These are phyloP conservation scores for Benitochromis conjunctus DNA, from an alignment of 2,113 vertebrate species.

Conservation along the genomic window DNA sequence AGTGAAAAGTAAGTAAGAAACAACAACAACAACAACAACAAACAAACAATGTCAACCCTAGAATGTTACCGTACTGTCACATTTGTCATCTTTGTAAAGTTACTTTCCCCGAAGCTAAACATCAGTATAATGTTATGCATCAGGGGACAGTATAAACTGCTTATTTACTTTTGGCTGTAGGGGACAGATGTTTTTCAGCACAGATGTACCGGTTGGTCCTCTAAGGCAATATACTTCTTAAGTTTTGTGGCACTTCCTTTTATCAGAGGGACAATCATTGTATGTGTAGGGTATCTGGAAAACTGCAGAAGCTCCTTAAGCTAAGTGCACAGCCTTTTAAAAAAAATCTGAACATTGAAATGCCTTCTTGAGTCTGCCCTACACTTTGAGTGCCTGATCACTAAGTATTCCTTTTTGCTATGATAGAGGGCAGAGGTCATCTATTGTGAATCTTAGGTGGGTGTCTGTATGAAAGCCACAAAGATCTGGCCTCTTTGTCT, in stretches of 20 bases:
- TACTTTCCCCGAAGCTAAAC: slow-evolving; percentile 11
- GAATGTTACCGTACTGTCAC: slow-evolving; percentile 6
- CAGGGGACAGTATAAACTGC: neutral
- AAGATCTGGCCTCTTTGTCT: neutral
- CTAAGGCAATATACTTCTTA: neutral
- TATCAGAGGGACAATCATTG: neutral
- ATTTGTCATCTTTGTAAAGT: slow-evolving; percentile 21
- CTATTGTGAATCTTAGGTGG: neutral
- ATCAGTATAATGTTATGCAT: slow-evolving; percentile 15
- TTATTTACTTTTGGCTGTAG: slow-evolving; percentile 36
- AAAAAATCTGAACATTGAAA: neutral
- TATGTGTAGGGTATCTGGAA: neutral
- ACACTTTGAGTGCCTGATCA: neutral
- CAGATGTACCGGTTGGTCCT: neutral
- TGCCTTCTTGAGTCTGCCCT: neutral
- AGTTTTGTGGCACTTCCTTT: neutral
- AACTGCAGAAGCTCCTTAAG: neutral
- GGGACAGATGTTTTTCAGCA: slow-evolving; percentile 25
- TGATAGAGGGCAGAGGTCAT: neutral
- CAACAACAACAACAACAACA: neutral
- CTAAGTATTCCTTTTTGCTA: neutral
- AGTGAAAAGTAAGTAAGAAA: neutral
- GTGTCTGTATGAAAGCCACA: neutral
- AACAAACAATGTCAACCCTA: neutral
- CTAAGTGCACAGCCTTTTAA: neutral